Percentiles rank a stretch among this genome's conserved stretches.
These are phyloP conservation scores for Acronicta psi DNA, from an alignment of 2,888 invertebrate species.

Conservation along the genomic window DNA sequence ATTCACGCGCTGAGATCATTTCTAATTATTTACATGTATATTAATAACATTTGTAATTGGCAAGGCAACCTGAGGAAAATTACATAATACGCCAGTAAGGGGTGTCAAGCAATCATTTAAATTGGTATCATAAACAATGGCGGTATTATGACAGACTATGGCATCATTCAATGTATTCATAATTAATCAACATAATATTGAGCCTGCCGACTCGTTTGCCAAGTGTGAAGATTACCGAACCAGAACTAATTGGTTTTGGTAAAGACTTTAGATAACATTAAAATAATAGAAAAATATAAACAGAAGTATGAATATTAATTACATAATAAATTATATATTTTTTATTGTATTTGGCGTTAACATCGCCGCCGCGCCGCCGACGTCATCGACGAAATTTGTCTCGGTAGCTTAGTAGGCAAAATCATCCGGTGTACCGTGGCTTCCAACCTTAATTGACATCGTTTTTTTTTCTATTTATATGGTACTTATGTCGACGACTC, in stretches of 20 bases:
- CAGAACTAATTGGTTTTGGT: background rate
- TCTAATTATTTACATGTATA: slow-evolving; percentile 12
- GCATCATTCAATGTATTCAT: too few species aligned
- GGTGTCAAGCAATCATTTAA: slow-evolving; percentile 13
- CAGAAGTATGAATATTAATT: too few species aligned
- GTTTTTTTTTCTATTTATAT: too few species aligned
- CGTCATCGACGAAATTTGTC: too few species aligned
- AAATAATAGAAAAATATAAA: background rate
- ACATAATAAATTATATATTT: too few species aligned
- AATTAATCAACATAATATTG: background rate
- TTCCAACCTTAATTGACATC: too few species aligned
- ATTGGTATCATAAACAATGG: background rate
- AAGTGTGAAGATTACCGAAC: background rate
- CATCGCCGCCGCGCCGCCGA: too few species aligned
- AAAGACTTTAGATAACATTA: background rate
- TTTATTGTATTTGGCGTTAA: too few species aligned
- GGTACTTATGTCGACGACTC: too few species aligned
- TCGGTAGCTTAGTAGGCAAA: too few species aligned
- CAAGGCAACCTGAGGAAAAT: slow-evolving; percentile 1
- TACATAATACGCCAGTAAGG: background rate
- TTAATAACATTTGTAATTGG: slow-evolving; percentile 13
- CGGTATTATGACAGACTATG: background rate
- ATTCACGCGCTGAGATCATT: slow-evolving; percentile 16
- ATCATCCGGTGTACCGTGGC: too few species aligned
- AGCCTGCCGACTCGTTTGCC: slow-evolving; percentile 1